Base-by-base conservation (phyloP, 1,140 invertebrate species). In the Arion vulgaris region DNA sequence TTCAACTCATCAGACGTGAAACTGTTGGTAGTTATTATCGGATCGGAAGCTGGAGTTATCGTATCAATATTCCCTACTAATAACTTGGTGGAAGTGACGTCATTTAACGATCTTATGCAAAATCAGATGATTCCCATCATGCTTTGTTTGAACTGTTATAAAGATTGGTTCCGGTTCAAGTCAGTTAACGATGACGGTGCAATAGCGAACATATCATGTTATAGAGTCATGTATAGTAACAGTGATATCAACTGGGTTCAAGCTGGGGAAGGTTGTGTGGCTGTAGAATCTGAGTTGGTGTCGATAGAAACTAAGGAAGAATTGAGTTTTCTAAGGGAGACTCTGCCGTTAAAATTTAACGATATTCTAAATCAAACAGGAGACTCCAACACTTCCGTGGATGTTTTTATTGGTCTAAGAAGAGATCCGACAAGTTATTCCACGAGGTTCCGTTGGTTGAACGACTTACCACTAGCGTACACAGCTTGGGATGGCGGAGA, bases 71-170 rank as follows among this genome's bases (percentile, higher is more conserved):
- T 66, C 19, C 76, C 62, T 15, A 78, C 53, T 57, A 75, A 75
- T n/a, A 75, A 75, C 73, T n/a, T 75, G 45, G 73, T 75, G 0
- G 23, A 75, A 34, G 73, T 75, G 1, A 75, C 73, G 1, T 75
- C 73, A 2, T 75, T 75, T 28, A 32, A 34, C n/a, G 73, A 75
- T 28, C 39, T 75, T 23, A 75, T 75, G 73, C 73, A 75, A 34
- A 75, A 75, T 45, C 73, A 75, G 45, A 75, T 75, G 73, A 34
- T 75, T 34, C 73, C 73, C 45, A 75, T 75, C 73, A 75, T 78
- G 76, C 76, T 78, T 2, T 78, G 76, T 32, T 17, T 62, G 38
- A 38, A 39, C 49, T 78, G 76, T 32, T 34, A 66, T 38, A 23
- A 34, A 11, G 36, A 78, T 19, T 78, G 76, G 76, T 78, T 78